Conservation (phyloP, 2,888 invertebrate species). For the Drosophila rubida region DNA sequence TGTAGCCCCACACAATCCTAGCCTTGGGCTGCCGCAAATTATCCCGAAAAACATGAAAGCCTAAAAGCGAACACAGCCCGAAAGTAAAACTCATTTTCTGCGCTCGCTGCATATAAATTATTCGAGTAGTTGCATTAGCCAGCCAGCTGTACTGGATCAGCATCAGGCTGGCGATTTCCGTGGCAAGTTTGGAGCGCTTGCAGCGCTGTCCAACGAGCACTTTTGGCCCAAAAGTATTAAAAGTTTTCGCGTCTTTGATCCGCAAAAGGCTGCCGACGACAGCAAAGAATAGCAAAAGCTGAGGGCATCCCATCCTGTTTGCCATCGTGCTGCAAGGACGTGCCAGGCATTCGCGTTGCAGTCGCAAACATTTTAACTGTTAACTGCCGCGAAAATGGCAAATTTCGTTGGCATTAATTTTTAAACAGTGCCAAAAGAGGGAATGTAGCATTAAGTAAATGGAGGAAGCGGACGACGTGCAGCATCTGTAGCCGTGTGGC, state of each 20-base stretch:
- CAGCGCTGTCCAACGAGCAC: neutral
- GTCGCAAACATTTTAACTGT: constrained; percentile 16
- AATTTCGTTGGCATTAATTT: constrained; percentile 66
- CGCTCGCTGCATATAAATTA: constrained; percentile 68
- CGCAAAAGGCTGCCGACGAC: constrained; percentile 19
- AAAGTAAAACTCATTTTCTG: constrained; percentile 43
- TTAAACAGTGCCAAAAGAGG: constrained; percentile 57
- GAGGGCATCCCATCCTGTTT: constrained; percentile 4
- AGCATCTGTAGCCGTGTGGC: constrained; percentile 22
- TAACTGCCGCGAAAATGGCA: constrained; percentile 64
- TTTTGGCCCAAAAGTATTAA: constrained; percentile 65
- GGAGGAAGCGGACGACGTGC: constrained; percentile 10
- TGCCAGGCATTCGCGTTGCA: constrained; percentile 33
- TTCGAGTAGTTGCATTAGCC: constrained; percentile 32
- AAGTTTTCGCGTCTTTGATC: constrained; percentile 64
- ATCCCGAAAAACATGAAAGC: constrained; percentile 8
- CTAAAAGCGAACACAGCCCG: neutral
- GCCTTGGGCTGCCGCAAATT: constrained; percentile 8
- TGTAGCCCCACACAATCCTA: neutral
- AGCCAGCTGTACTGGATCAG: constrained; percentile 14
- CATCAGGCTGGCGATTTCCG: constrained; percentile 2
- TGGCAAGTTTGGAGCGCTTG: neutral
- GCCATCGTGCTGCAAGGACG: constrained; percentile 18
- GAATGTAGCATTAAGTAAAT: neutral
- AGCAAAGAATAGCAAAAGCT: constrained; percentile 27